phyloP scores from a whole-genome alignment of 37 sponge, comb jelly and placozoan species.

The Chondrosia reniformis region DNA sequence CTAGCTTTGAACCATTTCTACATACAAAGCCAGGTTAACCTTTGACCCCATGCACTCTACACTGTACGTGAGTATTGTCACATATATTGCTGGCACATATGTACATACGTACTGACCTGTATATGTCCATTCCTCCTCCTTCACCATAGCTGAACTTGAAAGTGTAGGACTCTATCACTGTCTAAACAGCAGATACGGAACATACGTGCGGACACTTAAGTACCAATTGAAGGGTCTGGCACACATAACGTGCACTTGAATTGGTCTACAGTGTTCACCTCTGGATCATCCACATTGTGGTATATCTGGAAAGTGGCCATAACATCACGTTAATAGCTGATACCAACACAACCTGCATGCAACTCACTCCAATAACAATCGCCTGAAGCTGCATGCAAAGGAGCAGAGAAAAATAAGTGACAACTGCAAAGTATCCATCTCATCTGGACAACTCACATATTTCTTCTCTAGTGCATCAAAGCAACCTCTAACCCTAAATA shows the following conservation, averaged over 20 bases:
- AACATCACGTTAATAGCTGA: not conserved
- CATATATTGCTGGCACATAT: not conserved
- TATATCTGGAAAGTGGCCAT: conserved; percentile 41
- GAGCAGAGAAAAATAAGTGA: too few species aligned
- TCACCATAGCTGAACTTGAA: conserved; percentile 50
- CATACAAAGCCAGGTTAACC: not conserved
- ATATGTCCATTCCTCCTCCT: not conserved
- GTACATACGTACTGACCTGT: conserved; percentile 16
- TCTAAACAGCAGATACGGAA: too few species aligned
- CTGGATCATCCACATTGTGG: conserved; percentile 33
- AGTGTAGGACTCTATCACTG: conserved; percentile 55
- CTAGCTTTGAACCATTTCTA: conserved; percentile 61
- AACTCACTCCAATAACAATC: conserved; percentile 40
- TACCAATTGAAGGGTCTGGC: not conserved
- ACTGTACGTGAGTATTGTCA: not conserved
- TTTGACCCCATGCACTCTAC: not conserved
- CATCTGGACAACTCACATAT: conserved; percentile 49
- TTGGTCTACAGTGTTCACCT: conserved; percentile 17
- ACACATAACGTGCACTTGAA: not conserved
- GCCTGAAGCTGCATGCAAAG: conserved; percentile 23
- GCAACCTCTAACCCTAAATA: conserved; percentile 83
- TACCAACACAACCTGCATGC: not conserved
- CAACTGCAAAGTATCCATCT: not conserved
- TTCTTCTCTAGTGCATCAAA: conserved; percentile 95
- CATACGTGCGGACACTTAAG: not conserved